phyloP scores from a whole-genome alignment of 2,113 vertebrate genomes.

The Thomomys bottae region DNA sequence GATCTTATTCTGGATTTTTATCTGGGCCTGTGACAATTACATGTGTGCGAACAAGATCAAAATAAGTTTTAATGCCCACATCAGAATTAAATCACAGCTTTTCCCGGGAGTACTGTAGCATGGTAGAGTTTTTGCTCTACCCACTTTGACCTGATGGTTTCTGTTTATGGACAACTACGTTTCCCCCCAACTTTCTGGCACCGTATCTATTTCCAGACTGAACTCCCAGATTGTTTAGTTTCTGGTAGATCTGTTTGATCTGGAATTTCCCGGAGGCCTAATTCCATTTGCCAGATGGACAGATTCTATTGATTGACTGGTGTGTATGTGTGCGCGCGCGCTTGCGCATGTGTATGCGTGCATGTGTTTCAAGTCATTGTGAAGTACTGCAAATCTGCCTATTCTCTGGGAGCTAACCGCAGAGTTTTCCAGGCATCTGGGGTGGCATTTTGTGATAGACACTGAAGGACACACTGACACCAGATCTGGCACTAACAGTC shows the following conservation, averaged over 20 bases:
- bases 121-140: background rate
- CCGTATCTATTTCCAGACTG: conserved; percentile 6
- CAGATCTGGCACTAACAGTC: background rate
- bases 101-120: background rate
- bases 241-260: conserved; percentile 36
- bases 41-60: background rate
- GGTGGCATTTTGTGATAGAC: background rate
- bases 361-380: conserved; percentile 42
- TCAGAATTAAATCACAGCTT: background rate
- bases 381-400: conserved; percentile 30
- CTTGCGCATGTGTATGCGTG: too few species aligned
- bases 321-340: too few species aligned
- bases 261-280: conserved; percentile 53
- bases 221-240: background rate
- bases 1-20: background rate
- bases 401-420: background rate
- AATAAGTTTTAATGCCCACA: background rate
- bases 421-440: background rate
- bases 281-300: conserved; percentile 41
- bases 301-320: conserved; percentile 45
- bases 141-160: background rate
- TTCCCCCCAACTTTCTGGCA: background rate
- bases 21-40: too few species aligned
- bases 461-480: background rate
- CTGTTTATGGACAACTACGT: background rate